These are phyloP conservation scores for Butastur rufipennis DNA, from an alignment of 2,113 vertebrate species.

Conservation along the genomic window DNA sequence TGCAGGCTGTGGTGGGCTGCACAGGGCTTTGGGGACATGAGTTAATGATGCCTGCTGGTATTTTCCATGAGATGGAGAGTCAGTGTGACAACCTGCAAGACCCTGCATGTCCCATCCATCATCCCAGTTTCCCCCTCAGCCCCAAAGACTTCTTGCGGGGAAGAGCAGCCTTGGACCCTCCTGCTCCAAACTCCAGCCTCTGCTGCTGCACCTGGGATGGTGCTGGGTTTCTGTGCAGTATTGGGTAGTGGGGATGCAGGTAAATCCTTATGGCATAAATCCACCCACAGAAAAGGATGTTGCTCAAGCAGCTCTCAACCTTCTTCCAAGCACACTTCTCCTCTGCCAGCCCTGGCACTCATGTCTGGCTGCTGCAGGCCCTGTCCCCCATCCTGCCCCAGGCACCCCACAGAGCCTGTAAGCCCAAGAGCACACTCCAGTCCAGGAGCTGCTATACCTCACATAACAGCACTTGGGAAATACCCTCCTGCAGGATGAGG, in stretches of 20 bases:
- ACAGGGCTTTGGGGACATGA: not conserved
- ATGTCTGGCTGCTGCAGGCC: not conserved
- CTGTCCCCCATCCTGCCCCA: not conserved
- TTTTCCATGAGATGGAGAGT: not conserved
- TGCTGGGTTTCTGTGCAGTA: not conserved
- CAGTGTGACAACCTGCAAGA: not conserved
- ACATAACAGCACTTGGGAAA: not conserved
- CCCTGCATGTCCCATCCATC: fast-evolving
- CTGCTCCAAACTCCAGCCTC: not conserved
- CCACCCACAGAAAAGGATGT: not conserved
- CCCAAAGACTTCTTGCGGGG: not conserved
- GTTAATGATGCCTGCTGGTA: not conserved
- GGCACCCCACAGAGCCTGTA: fast-evolving
- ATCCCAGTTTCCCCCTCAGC: fast-evolving
- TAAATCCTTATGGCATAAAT: not conserved
- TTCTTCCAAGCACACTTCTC: not conserved
- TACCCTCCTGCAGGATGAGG: not conserved
- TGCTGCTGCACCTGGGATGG: not conserved
- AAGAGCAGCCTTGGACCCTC: not conserved
- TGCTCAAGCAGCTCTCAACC: not conserved
- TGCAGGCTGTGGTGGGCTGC: not conserved
- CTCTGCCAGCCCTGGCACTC: not conserved
- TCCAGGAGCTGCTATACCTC: not conserved
- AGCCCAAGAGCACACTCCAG: not conserved
- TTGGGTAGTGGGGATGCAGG: not conserved